Evolutionary conservation across 35 echinoderm and acorn worm genomes (phyloP).

Genomic region (Lytechinus variegatus): DNA sequence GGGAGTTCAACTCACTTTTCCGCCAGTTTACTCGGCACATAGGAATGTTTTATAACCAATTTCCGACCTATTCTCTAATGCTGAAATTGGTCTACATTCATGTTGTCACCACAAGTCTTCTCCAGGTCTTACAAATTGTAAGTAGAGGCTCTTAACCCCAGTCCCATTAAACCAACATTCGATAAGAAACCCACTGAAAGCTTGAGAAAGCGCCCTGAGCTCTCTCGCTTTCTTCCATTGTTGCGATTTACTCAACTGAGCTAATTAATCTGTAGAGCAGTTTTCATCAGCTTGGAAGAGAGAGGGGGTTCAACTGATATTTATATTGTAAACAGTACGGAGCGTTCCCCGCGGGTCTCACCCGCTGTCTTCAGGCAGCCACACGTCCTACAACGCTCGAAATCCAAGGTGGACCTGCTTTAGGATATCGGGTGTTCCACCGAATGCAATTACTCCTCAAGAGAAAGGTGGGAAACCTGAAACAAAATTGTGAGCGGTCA

Average conservation of each 20-base stretch:
- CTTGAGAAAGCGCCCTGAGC: slow-evolving; percentile 17
- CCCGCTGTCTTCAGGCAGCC: slow-evolving; percentile 23
- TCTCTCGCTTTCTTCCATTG: slow-evolving; percentile 40
- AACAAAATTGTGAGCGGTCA: slow-evolving; percentile 41
- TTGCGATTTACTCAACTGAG: slow-evolving; percentile 47
- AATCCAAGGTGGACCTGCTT: slow-evolving; percentile 28
- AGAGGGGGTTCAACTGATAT: not conserved
- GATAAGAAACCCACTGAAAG: slow-evolving; percentile 29
- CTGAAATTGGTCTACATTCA: slow-evolving; percentile 18
- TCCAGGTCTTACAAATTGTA: slow-evolving; percentile 39
- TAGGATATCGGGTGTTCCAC: slow-evolving; percentile 33
- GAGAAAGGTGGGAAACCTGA: slow-evolving; percentile 11
- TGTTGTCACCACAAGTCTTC: not conserved
- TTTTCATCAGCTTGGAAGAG: not conserved
- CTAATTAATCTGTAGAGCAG: slow-evolving; percentile 46
- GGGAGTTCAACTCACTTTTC: slow-evolving; percentile 2
- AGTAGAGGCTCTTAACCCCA: slow-evolving; percentile 46
- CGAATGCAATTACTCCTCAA: slow-evolving; percentile 18
- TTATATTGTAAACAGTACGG: slow-evolving; percentile 44
- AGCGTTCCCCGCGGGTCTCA: slow-evolving; percentile 31
- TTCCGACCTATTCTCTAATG: slow-evolving; percentile 11
- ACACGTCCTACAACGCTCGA: not conserved
- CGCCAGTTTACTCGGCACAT: not conserved
- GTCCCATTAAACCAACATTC: slow-evolving; percentile 15
- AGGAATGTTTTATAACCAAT: slow-evolving; percentile 6